Percentiles rank a stretch among this genome's conserved stretches.
phyloP scores from a whole-genome alignment of 2,888 invertebrate species.

The Exocentrus adspersus region DNA sequence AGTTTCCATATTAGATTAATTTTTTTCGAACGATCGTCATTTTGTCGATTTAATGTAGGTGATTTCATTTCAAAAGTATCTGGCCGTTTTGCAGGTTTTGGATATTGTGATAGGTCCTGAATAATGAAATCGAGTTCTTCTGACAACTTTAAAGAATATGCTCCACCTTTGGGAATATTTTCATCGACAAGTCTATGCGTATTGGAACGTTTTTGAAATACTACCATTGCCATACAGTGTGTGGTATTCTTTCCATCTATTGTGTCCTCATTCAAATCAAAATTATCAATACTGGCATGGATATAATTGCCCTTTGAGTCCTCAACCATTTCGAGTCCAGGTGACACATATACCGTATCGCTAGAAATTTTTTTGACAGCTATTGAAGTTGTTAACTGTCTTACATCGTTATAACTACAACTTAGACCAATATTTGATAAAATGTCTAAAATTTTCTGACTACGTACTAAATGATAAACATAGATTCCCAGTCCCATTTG shows the following conservation, averaged over 20 bases:
- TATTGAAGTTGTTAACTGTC: no score
- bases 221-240: neutral
- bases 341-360: neutral
- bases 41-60: neutral
- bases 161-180: neutral
- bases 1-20: neutral
- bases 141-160: neutral
- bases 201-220: neutral
- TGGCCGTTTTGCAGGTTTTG: neutral
- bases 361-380: no score
- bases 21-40: neutral
- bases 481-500: neutral
- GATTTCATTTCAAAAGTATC: neutral
- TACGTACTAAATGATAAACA: no score
- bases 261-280: neutral
- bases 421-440: no score
- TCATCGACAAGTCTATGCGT: neutral
- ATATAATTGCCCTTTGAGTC: neutral
- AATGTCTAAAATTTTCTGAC: no score
- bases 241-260: neutral
- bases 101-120: neutral
- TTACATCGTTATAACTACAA: no score
- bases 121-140: neutral
- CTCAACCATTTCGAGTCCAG: neutral
- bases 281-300: neutral